Base-by-base conservation (phyloP, 2,888 invertebrate species). In the Anoplius nigerrimus region DNA sequence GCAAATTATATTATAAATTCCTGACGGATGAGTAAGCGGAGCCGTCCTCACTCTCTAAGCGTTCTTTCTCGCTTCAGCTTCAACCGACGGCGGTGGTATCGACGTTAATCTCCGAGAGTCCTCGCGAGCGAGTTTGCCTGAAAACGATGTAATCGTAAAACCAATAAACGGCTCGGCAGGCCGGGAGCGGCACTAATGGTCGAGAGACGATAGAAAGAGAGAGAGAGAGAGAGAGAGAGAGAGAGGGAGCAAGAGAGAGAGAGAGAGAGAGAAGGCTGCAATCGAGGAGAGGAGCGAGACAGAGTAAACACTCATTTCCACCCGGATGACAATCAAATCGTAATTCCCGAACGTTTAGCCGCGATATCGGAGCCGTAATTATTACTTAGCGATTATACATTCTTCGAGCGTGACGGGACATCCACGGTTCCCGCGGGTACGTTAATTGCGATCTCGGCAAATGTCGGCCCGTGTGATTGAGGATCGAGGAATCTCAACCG, bases 1-100 rank as follows among this genome's bases (percentile, higher is more conserved):
- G 73, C 72, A 34, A 34, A 74, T 79, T 79, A 79, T 74, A 71
- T 71, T 71, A 68, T 72, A 62, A 76, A 76, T 78, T 77, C 78
- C 75, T 68, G 66, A 70, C 62, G 58, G 65, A 71, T 79, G 78
- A 82, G 74, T 78, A 78, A 76, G 65, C 62, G 43, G 34, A 24
- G 20, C 27, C 34, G 55, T 62, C 55, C 56, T 56, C 60, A 53
- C 52, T 55, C 55, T 18, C 34, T 53, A n/a, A n/a, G n/a, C n/a
- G n/a, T n/a, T n/a, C n/a, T n/a, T n/a, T n/a, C n/a, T n/a, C n/a
- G n/a, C n/a, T n/a, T n/a, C n/a, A n/a, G n/a, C n/a, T n/a, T n/a
- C n/a, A n/a, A n/a, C 55, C 42, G 24, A 6, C 21, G n/a, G 53
- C n/a, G 18, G 34, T n/a, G n/a, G n/a, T n/a, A 11, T 34, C 34